Percentiles rank a stretch among this genome's conserved stretches.
These are phyloP conservation scores for Xiphorhynchus erythropygius DNA, from an alignment of 2,797 vertebrate genomes.

Conservation along the genomic window DNA sequence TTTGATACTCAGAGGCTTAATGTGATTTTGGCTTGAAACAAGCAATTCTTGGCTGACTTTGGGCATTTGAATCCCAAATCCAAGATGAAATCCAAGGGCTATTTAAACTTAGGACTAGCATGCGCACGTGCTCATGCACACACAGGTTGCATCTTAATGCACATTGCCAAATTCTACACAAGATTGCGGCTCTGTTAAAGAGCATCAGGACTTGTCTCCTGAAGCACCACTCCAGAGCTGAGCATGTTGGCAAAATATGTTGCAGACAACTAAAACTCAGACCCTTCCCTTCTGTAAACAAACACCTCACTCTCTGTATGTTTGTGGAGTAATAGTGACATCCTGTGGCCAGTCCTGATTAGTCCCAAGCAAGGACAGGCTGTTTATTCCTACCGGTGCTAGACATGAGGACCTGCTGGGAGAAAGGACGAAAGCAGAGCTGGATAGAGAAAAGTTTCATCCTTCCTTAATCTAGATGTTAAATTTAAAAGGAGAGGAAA, in stretches of 20 bases:
- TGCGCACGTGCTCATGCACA: fast-evolving
- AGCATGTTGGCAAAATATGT: fast-evolving
- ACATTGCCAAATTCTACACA: fast-evolving
- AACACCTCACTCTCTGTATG: slow-evolving; percentile 23
- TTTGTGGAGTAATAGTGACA: slow-evolving; percentile 84
- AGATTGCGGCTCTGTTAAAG: neutral
- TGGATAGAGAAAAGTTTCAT: neutral
- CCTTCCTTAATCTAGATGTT: neutral
- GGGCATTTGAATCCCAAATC: neutral
- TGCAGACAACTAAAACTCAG: neutral
- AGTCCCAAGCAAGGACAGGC: slow-evolving; percentile 65
- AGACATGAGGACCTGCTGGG: neutral
- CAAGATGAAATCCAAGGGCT: slow-evolving; percentile 38
- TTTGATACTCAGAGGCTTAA: slow-evolving; percentile 42
- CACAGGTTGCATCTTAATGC: neutral
- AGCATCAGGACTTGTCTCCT: neutral
- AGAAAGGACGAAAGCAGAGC: neutral
- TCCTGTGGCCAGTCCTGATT: slow-evolving; percentile 78
- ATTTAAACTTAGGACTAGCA: neutral
- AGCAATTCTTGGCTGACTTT: slow-evolving; percentile 24
- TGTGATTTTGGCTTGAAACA: slow-evolving; percentile 46
- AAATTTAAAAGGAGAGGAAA: slow-evolving; percentile 36
- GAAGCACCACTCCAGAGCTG: neutral
- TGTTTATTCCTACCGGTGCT: neutral
- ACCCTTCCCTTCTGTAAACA: slow-evolving; percentile 45